Evolutionary conservation across 2,888 invertebrate genomes (phyloP), one percentile per base, ranked within the genome.

Genomic region (Augochlorella aurata): DNA sequence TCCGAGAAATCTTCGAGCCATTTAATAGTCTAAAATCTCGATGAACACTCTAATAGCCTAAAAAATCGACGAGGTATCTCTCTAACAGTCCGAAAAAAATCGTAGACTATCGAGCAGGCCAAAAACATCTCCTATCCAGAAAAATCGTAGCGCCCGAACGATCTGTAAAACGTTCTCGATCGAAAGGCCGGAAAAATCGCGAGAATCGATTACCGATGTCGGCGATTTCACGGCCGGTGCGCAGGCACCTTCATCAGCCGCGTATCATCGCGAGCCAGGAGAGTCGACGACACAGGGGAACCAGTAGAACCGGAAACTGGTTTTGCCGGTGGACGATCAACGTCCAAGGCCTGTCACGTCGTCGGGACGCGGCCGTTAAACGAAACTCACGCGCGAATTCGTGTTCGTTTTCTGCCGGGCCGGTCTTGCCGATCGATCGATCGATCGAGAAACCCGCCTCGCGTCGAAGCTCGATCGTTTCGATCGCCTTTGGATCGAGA

Each of bases 261-360:
- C 44, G 70, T 82, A 66, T 71, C 82, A 44, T 68, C 63, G 61
- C 52, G n/a, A 52, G 47, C 75, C 63, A 58, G 52, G 71, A 78
- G 78, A 74, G 74, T 76, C 77, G 75, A 67, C 70, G 79, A 77
- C 58, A 73, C 76, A 72, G 18, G 18, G 29, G 77, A 81, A 85
- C 79, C 84, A 84, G 84, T 74, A 76, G 77, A 73, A 81, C 74
- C 69, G 81, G 74, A 81, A 90, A 90, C 90, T 87, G 90, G 89
- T 90, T 90, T 89, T 90, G 63, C 87, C 82, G 83, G 72, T 77
- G 85, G 85, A 79, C 84, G 84, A 89, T 90, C 89, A 86, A 86
- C 89, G 90, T 87, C 87, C 85, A 84, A 84, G 88, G 87, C 90
- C 87, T 87, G 89, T 90, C 89, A 90, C 89, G 90, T 87, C 87